Conservation (phyloP, 2,113 vertebrate species). For the Campylomormyrus tamandua region DNA sequence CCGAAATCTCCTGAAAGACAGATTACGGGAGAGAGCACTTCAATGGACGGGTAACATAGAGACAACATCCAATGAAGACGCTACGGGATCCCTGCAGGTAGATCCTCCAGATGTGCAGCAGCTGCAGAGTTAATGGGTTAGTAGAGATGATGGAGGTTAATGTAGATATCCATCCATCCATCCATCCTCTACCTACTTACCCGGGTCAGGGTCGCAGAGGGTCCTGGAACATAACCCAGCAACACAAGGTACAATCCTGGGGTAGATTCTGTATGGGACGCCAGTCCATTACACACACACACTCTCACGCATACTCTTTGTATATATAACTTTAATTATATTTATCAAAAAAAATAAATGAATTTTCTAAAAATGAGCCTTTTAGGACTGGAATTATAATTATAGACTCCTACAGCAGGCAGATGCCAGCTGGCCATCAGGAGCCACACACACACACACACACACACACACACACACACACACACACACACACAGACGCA, state of each 20-base stretch:
- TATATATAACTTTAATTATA: not conserved
- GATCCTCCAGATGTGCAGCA: not conserved
- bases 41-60: not conserved
- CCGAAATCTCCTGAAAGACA: conserved; percentile 67
- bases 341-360: not conserved
- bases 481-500: not conserved
- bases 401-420: not conserved
- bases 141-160: not conserved
- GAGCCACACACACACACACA: not conserved
- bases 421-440: not conserved
- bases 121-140: not conserved
- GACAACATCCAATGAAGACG: not conserved
- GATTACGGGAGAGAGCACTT: not conserved
- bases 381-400: not conserved
- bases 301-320: not conserved
- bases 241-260: not conserved
- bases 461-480: not conserved
- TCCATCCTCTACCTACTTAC: not conserved
- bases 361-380: not conserved
- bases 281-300: not conserved
- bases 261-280: not conserved
- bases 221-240: not conserved
- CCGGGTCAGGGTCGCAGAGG: not conserved
- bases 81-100: not conserved
- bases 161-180: not conserved